These are phyloP conservation scores for Cyanistes caeruleus DNA, from an alignment of 2,113 vertebrate species.

Conservation along the genomic window DNA sequence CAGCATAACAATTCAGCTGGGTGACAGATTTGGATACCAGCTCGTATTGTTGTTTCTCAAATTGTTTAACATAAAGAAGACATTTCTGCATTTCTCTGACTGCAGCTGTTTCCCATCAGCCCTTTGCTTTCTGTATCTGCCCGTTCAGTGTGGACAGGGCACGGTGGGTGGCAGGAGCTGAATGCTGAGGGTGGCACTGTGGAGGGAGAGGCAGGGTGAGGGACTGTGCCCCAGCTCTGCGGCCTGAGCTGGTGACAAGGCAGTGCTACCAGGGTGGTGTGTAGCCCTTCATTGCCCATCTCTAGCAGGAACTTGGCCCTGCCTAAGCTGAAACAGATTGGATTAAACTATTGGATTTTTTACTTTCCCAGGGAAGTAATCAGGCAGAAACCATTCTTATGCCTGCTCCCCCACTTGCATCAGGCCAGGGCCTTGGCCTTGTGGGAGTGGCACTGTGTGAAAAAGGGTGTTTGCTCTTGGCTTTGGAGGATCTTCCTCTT, in stretches of 20 bases:
- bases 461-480: neutral
- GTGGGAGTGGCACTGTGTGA: fast-evolving
- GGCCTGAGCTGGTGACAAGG: neutral
- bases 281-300: neutral
- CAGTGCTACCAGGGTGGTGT: fast-evolving
- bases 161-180: fast-evolving
- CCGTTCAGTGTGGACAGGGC: fast-evolving
- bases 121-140: neutral
- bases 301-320: neutral
- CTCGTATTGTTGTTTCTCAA: neutral
- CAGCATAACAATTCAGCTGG: neutral
- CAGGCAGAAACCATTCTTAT: fast-evolving
- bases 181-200: fast-evolving
- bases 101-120: neutral
- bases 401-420: neutral
- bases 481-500: neutral
- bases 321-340: neutral
- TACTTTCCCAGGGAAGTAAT: neutral
- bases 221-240: neutral
- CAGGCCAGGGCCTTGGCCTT: neutral
- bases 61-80: neutral
- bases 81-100: neutral
- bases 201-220: fast-evolving
- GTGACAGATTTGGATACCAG: neutral
- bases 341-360: neutral